Evolutionary conservation across 1,140 invertebrate genomes (phyloP), one percentile per base, ranked within the genome.

Genomic region (Ceratina japonica): DNA sequence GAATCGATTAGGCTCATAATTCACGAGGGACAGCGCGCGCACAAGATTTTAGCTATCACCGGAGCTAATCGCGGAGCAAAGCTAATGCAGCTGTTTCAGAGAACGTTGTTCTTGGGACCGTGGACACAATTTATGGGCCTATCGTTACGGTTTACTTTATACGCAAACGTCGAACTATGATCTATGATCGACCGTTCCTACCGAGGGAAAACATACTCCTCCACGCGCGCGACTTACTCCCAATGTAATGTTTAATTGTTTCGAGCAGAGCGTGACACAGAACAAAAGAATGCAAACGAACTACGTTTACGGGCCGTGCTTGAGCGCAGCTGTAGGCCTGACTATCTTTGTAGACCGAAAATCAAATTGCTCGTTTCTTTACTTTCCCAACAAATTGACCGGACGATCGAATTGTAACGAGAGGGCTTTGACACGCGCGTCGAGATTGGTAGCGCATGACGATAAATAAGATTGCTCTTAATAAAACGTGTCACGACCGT

Each of bases 251-350:
- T 63, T 66, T 58, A 66, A 62, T 72, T 76, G 63, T 27, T 59
- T 7, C 54, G 37, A 24, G 31, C 52, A 56, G 10, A n/a, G 54
- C 18, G 22, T 80, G 72, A 83, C 63, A 76, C 58, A 84, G 68
- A 68, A 24, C 37, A 24, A 7, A 73, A 70, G 52, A 80, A 84
- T 76, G 61, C 66, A 52, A 75, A 52, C 20, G 58, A 79, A 13
- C n/a, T 56, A 22, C 18, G 16, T 75, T 44, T 75, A 61, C 5
- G 37, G 56, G 15, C 15, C 2, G 4, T 44, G 18, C 24, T 37
- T 27, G 16, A 10, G 24, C 20, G 16, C 44, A 71, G 61, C 12
- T 56, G 52, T 16, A 44, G 4, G 37, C 37, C 18, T 13, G 37
- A 68, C 62, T 72, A 66, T 62, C n/a, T 68, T 31, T 51, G 49